Percentiles rank a stretch among this genome's conserved stretches.
Evolutionary conservation across 2,888 invertebrate genomes (phyloP).

Genomic region (Beris chalybata): DNA sequence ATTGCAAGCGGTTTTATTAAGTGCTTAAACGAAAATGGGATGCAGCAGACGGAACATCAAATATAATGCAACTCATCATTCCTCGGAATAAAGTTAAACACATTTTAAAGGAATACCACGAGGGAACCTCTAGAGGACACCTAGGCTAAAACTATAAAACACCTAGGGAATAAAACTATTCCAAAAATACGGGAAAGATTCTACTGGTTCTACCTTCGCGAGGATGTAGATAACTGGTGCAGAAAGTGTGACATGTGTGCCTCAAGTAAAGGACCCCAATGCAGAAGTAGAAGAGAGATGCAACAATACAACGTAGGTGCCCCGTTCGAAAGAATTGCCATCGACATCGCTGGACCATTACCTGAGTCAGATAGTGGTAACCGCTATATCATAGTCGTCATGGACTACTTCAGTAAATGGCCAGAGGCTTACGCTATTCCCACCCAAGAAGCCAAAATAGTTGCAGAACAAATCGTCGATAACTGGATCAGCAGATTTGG

Average conservation of each 20-base stretch:
- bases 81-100: too few relatives aligned
- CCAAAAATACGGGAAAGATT: too few relatives aligned
- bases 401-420: conserved; percentile 38
- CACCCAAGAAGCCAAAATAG: too few relatives aligned
- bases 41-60: too few relatives aligned
- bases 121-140: conserved; percentile 42
- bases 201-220: too few relatives aligned
- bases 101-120: conserved; percentile 38
- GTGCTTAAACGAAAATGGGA: too few relatives aligned
- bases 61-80: too few relatives aligned
- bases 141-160: conserved; percentile 41
- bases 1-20: too few relatives aligned
- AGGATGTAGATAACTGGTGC: conserved; percentile 42
- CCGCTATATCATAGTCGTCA: conserved; percentile 23
- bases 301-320: conserved; percentile 37
- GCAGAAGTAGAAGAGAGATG: conserved; percentile 36
- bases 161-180: too few relatives aligned
- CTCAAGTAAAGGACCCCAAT: conserved; percentile 39
- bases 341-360: conserved; percentile 21
- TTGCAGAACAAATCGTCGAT: too few relatives aligned
- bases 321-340: too few relatives aligned
- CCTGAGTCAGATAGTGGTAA: conserved; percentile 19
- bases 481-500: too few relatives aligned
- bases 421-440: conserved; percentile 28
- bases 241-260: conserved; percentile 36